A percentile compares a stretch with the other conserved stretches of the same genome.
Conservation (phyloP, 2,888 invertebrate genomes). For the Portevinia maculata region DNA sequence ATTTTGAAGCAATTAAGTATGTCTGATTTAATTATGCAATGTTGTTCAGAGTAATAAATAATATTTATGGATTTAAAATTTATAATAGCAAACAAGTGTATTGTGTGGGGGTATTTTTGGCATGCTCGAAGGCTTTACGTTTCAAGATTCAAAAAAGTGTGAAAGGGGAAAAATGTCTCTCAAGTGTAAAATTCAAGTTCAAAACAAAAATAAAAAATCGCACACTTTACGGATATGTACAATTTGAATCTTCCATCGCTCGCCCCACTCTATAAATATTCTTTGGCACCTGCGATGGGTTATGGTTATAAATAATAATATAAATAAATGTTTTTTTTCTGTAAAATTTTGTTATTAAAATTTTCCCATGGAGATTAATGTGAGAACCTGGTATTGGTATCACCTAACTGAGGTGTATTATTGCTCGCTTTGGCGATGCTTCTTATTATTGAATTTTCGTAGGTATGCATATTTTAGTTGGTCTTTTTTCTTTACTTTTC, state of each 20-base stretch:
- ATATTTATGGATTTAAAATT: conserved; percentile 19
- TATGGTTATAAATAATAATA: conserved; percentile 44
- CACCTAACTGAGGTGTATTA: not conserved
- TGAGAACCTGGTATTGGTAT: conserved; percentile 9
- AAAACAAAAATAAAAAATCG: conserved; percentile 33
- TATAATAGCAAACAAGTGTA: conserved; percentile 46
- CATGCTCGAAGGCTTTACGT: not conserved
- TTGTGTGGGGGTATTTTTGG: conserved; percentile 39
- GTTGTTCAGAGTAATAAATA: conserved; percentile 30
- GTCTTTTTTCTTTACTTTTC: conserved; percentile 2
- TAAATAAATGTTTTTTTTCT: conserved; percentile 28
- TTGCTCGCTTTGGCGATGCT: conserved; percentile 9
- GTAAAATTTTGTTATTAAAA: conserved; percentile 10
- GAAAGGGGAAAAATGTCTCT: conserved; percentile 43
- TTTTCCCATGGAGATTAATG: conserved; percentile 35
- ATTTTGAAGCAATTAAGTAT: conserved; percentile 1
- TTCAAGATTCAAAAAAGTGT: conserved; percentile 24
- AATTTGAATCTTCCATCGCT: conserved; percentile 5
- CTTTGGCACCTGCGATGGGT: not conserved
- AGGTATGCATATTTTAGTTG: conserved; percentile 16
- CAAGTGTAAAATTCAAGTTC: conserved; percentile 61
- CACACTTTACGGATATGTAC: conserved; percentile 3
- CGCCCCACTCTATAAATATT: conserved; percentile 25
- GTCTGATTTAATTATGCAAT: conserved; percentile 27
- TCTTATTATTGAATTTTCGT: conserved; percentile 2